phyloP scores from a whole-genome alignment of 2,113 vertebrate genomes.

The Myocastor coypus region DNA sequence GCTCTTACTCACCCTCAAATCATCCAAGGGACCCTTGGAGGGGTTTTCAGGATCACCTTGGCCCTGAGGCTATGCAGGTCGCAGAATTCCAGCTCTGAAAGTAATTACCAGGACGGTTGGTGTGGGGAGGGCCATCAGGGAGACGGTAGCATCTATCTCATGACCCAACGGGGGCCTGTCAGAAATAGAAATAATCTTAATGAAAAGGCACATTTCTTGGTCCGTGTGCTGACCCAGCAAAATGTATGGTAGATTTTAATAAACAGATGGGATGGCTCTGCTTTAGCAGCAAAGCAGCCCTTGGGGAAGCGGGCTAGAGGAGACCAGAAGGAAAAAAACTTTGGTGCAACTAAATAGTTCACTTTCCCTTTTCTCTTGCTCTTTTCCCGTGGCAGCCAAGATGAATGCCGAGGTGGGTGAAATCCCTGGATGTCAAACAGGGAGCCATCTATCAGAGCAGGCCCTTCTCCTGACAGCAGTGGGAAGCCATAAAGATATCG shows the following conservation, averaged over 20 bases:
- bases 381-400: not conserved
- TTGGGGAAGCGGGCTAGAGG: not conserved
- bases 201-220: slow-evolving; percentile 14
- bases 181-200: slow-evolving; percentile 69
- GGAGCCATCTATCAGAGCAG: slow-evolving; percentile 20
- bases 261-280: not conserved
- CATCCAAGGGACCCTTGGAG: not conserved
- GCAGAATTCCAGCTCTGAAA: not conserved
- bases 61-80: not conserved
- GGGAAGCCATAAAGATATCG: slow-evolving; percentile 25
- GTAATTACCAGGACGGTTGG: not conserved
- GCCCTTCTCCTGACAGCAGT: not conserved
- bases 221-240: slow-evolving; percentile 48
- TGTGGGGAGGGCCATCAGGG: not conserved
- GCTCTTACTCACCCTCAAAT: not conserved
- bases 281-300: not conserved
- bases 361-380: not conserved
- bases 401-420: not conserved
- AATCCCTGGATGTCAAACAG: not conserved
- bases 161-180: not conserved
- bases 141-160: not conserved
- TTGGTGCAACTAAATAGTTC: not conserved
- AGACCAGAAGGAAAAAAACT: not conserved
- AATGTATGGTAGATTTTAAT: slow-evolving; percentile 45
- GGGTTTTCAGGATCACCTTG: not conserved